phyloP scores from a whole-genome alignment of 2,797 vertebrate genomes.

The Allobates femoralis region DNA sequence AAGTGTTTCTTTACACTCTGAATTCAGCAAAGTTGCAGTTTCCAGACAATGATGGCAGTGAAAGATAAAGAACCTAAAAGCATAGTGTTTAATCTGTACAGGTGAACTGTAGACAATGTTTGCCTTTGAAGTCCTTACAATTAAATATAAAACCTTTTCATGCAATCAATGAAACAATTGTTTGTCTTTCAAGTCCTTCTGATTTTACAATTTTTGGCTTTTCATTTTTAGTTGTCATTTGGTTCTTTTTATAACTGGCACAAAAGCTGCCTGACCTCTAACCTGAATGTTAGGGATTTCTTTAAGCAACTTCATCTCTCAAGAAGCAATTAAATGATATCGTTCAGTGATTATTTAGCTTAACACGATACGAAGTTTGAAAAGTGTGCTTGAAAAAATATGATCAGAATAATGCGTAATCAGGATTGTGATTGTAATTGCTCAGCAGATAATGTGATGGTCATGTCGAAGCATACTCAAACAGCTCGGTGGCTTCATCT shows the following conservation, averaged over 20 bases:
- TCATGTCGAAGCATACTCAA: not conserved
- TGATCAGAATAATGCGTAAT: not conserved
- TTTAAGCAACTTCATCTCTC: not conserved
- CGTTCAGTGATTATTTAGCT: not conserved
- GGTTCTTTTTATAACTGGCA: not conserved
- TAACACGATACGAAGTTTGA: not conserved
- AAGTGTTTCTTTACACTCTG: too few species aligned
- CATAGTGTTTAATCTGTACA: too few species aligned
- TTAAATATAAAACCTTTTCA: too few species aligned
- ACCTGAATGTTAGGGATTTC: not conserved
- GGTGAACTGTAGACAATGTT: too few species aligned
- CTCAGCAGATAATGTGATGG: not conserved
- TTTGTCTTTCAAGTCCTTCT: not conserved
- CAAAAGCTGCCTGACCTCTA: not conserved
- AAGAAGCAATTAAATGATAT: not conserved
- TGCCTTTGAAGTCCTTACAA: too few species aligned
- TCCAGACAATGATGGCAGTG: too few species aligned
- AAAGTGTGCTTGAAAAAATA: conserved; percentile 8
- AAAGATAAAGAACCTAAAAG: too few species aligned
- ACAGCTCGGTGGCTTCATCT: not conserved
- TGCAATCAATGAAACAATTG: too few species aligned
- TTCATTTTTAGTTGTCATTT: not conserved
- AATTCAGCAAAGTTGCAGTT: too few species aligned
- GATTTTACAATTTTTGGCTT: not conserved
- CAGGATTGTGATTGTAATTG: not conserved